Conservation (phyloP, 2,888 invertebrate species). For the Chrysina gloriosa region DNA sequence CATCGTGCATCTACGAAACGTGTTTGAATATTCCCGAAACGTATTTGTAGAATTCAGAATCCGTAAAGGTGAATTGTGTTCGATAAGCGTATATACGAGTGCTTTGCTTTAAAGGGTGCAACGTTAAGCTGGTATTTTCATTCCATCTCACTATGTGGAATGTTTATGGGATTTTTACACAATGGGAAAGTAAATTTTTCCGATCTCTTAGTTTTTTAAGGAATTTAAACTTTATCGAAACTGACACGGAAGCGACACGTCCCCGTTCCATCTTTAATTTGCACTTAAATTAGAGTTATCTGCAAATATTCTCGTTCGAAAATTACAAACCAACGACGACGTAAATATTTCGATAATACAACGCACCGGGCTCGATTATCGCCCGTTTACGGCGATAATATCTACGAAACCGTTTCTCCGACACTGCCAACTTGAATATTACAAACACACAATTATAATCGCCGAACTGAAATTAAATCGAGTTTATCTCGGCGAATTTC, state of each 20-base stretch:
- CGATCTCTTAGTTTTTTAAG: too few species aligned
- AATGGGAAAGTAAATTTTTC: too few species aligned
- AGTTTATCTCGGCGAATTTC: conserved; percentile 41
- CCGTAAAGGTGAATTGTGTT: too few species aligned
- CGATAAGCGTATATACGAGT: too few species aligned
- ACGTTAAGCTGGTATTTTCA: too few species aligned
- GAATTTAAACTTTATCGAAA: too few species aligned
- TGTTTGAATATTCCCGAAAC: background rate
- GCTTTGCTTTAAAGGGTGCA: too few species aligned
- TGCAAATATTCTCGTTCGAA: background rate
- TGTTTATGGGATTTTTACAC: too few species aligned
- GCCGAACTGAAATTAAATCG: conserved; percentile 48
- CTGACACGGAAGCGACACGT: too few species aligned
- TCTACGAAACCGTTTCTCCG: conserved; percentile 40
- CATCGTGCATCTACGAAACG: background rate
- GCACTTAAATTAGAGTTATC: background rate
- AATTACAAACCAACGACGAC: background rate
- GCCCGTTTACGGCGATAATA: conserved; percentile 14
- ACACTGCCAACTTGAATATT: conserved; percentile 49
- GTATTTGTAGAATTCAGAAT: background rate
- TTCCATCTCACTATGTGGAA: too few species aligned
- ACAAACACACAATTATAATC: conserved; percentile 51
- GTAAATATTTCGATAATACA: conserved; percentile 4
- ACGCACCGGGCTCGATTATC: background rate
- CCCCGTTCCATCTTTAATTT: too few species aligned